Conservation (phyloP, 2,113 vertebrate species). For the Aptenodytes forsteri region DNA sequence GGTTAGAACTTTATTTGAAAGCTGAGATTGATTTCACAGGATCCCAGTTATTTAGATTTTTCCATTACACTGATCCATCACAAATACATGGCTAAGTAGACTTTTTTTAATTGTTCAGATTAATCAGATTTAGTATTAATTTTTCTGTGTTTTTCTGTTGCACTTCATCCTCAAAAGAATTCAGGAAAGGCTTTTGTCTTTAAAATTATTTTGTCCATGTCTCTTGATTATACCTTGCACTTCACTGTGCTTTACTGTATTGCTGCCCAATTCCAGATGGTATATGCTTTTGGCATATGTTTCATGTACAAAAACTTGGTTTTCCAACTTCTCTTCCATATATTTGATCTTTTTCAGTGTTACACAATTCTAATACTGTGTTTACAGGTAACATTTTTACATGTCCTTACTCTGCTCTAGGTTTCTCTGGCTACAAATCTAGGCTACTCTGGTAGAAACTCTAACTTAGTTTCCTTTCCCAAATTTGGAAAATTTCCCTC, state of each 20-base stretch:
- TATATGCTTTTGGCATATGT: background rate
- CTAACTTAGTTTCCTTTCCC: background rate
- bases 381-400: background rate
- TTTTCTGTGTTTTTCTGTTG: background rate
- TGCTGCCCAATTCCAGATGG: background rate
- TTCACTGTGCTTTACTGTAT: background rate
- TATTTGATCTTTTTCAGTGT: background rate
- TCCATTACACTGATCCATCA: background rate
- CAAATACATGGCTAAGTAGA: background rate
- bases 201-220: background rate
- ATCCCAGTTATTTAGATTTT: background rate
- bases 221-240: background rate
- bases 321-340: background rate
- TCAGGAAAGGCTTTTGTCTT: background rate
- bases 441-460: background rate
- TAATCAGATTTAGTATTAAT: background rate
- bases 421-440: background rate
- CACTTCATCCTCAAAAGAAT: background rate
- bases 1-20: background rate
- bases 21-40: background rate
- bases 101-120: background rate
- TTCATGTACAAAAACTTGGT: background rate
- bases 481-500: background rate
- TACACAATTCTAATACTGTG: background rate
- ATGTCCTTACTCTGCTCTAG: background rate